A percentile compares a stretch with the other conserved stretches of the same genome.
phyloP scores from a whole-genome alignment of 2,888 invertebrate species.

The Ochropleura plecta region DNA sequence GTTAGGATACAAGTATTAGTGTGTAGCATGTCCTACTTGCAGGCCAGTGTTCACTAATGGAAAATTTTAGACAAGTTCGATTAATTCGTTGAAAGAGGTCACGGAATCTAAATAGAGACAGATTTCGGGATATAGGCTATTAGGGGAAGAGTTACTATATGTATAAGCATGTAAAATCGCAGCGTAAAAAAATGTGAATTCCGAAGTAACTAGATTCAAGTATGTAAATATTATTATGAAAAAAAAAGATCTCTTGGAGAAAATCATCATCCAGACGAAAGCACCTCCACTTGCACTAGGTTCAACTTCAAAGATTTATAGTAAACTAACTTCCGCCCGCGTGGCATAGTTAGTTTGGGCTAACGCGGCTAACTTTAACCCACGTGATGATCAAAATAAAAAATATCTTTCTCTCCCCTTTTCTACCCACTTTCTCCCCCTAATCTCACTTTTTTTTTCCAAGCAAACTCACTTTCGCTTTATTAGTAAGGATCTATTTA shows the following conservation, averaged over 20 bases:
- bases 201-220: not conserved
- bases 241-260: not conserved
- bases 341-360: too few species aligned
- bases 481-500: not conserved
- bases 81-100: not conserved
- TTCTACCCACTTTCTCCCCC: too few species aligned
- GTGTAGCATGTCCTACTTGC: constrained; percentile 44
- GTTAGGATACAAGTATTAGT: constrained; percentile 38
- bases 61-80: constrained; percentile 38
- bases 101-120: not conserved
- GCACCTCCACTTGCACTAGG: not conserved
- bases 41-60: constrained; percentile 43
- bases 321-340: too few species aligned
- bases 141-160: too few species aligned
- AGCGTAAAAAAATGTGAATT: not conserved
- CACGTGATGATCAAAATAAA: too few species aligned
- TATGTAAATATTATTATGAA: not conserved
- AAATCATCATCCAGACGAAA: not conserved
- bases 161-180: not conserved
- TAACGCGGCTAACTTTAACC: too few species aligned
- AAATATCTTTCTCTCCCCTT: too few species aligned
- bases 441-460: too few species aligned
- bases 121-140: not conserved
- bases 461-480: too few species aligned
- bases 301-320: not conserved